These are phyloP conservation scores for Acanthisitta chloris DNA, from an alignment of 2,113 vertebrate genomes.

Conservation along the genomic window DNA sequence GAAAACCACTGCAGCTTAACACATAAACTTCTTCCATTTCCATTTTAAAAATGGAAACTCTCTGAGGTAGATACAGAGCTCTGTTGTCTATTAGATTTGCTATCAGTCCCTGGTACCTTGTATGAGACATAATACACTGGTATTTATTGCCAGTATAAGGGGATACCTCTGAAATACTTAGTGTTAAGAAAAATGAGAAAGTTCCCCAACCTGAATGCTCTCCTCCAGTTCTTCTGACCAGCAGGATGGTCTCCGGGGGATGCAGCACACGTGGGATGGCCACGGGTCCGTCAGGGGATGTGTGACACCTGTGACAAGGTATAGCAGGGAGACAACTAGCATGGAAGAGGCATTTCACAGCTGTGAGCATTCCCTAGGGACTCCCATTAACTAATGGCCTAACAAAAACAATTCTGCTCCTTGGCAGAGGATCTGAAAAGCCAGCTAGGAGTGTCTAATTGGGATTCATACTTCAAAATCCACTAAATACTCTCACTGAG, in stretches of 20 bases:
- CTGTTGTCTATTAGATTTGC: background rate
- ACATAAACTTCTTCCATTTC: background rate
- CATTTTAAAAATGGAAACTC: background rate
- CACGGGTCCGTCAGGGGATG: conserved; percentile 82
- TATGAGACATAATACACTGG: background rate
- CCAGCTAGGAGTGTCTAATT: too few species aligned
- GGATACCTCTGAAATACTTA: conserved; percentile 57
- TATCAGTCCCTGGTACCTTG: background rate
- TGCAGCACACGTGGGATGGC: conserved; percentile 81
- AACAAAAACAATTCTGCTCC: too few species aligned
- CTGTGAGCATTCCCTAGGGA: too few species aligned
- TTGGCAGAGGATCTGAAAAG: too few species aligned
- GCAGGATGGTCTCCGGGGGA: conserved; percentile 85
- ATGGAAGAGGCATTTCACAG: too few species aligned
- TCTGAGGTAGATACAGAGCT: background rate
- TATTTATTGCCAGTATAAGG: background rate
- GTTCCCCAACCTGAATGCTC: conserved; percentile 81
- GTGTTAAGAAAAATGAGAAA: conserved; percentile 85
- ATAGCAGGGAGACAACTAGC: too few species aligned
- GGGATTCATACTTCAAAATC: too few species aligned
- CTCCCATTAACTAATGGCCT: too few species aligned
- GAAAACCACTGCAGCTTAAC: background rate
- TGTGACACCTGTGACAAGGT: too few species aligned
- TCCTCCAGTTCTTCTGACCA: conserved; percentile 81
- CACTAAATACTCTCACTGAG: too few species aligned